Conservation (phyloP, 2,113 vertebrate genomes). For the Platysteira castanea region DNA sequence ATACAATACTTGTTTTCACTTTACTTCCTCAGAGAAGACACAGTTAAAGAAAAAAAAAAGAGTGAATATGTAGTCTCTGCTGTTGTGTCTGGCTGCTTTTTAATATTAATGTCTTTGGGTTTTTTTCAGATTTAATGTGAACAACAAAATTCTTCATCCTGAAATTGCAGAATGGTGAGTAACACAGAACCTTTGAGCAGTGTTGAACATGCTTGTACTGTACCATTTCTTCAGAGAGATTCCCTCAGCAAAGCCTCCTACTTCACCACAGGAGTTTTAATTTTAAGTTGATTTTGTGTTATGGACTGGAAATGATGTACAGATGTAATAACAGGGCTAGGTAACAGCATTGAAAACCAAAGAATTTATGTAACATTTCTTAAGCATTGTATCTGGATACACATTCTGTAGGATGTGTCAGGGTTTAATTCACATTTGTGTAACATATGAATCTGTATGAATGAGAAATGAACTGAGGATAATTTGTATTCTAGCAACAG, state of each 20-base stretch:
- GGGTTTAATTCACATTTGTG: not conserved
- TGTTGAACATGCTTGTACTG: not conserved
- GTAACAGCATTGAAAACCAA: not conserved
- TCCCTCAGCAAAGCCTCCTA: not conserved
- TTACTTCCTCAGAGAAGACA: not conserved
- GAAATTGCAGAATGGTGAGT: constrained; percentile 94
- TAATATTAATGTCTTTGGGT: not conserved
- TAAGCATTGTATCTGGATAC: not conserved
- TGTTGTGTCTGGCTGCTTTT: not conserved
- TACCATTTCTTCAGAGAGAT: not conserved
- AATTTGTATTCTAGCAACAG: constrained; percentile 18
- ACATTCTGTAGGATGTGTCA: not conserved
- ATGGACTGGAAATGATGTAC: not conserved
- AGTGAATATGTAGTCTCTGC: not conserved
- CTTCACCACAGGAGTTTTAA: not conserved
- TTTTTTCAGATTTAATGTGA: constrained; percentile 81
- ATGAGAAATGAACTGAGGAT: not conserved
- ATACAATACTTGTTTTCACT: not conserved
- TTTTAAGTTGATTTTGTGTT: not conserved
- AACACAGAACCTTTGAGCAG: not conserved
- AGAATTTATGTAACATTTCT: not conserved
- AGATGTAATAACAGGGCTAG: not conserved
- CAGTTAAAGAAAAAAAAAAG: not conserved
- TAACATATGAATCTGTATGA: not conserved
- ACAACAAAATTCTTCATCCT: constrained; percentile 86